Base-by-base conservation (phyloP, 2,888 invertebrate genomes). In the Archips crataeganus region DNA sequence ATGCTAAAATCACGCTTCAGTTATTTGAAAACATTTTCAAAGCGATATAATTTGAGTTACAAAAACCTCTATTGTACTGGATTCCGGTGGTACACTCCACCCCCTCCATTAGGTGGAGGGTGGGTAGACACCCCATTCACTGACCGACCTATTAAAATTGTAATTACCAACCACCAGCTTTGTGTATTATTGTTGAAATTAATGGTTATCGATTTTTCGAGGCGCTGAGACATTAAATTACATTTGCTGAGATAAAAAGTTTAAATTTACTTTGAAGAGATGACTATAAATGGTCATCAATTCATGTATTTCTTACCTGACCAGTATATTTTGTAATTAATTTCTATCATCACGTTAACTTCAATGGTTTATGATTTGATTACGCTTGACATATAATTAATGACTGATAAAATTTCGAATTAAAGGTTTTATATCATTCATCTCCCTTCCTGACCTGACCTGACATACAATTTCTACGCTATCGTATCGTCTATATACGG, bases 91-190 rank as follows among this genome's bases (percentile, higher is more conserved):
- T 77, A 73, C 79, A 75, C 75, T 77, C 80, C 76, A 77, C 79
- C 62, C 76, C 75, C 77, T 76, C 74, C 75, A 71, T 76, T 77
- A 75, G 61, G 72, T 54, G 77, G 75, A 42, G 73, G 74, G 72
- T 65, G 71, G 76, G 74, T 75, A 62, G 75, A 73, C 79, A 79
- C 78, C 82, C 82, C 82, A 81, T 80, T 80, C 83, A 80, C 85
- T 92, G 92, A 90, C 91, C 90, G 88, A 88, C 90, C 90, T 87
- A 91, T 92, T 93, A 92, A 92, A 93, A 90, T 90, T 86, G 88
- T 92, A 92, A 93, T 93, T 91, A 91, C 87, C 86, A 81, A 82
- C 85, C 83, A 85, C 85, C 83, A 85, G 86, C 88, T 88, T 86
- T 88, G 87, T 86, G 87, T 90, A 85, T 89, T 90, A 89, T 89